Base-by-base conservation (phyloP, 2,888 invertebrate species). In the Amphimallon solstitiale region DNA sequence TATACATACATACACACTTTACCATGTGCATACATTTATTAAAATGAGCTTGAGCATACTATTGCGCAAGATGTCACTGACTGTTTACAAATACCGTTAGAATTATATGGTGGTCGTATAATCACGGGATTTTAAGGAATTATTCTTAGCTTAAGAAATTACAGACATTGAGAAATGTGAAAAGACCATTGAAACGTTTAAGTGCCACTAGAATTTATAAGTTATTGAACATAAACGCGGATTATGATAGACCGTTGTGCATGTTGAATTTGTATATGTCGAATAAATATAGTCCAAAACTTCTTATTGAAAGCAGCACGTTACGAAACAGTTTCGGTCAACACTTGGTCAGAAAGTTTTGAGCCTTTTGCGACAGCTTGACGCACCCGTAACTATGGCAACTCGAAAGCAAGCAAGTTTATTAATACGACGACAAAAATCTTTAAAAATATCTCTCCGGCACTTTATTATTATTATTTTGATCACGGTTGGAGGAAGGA, bases 371-470 rank as follows among this genome's bases (percentile, higher is more conserved):
- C 23, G 43, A 14, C 40, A 56, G 14, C 40, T 56, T 43, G 43
- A 29, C 40, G 43, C 14, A 56, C 40, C 21, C 40, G 56, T 29
- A 56, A 40, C 40, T 23, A 56, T 40, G 15, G 56, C 43, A 40
- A 43, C 56, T 21, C 9, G 29, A 43, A 43, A 43, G 29, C 43
- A 34, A 17, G 29, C 29, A 29, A 29, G 29, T 59, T 34, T 56
- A 56, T 56, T 59, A 43, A 43, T 59, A 59, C 34, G 29, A 59
- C 43, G 10, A 29, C 56, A 29, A 15, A 59, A 43, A 12, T 7
- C 29, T 40, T 43, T 59, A 59, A 59, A 43, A 59, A 59, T 59
- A 59, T 38, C 43, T 59, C 38, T 9, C 23, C 56, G 56, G 23
- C 43, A 29, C 23, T 51, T 51, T 59, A 59, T 59, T 29, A 59